These are phyloP conservation scores for Cephus sareptanus DNA, from an alignment of 2,888 invertebrate genomes.

Conservation along the genomic window DNA sequence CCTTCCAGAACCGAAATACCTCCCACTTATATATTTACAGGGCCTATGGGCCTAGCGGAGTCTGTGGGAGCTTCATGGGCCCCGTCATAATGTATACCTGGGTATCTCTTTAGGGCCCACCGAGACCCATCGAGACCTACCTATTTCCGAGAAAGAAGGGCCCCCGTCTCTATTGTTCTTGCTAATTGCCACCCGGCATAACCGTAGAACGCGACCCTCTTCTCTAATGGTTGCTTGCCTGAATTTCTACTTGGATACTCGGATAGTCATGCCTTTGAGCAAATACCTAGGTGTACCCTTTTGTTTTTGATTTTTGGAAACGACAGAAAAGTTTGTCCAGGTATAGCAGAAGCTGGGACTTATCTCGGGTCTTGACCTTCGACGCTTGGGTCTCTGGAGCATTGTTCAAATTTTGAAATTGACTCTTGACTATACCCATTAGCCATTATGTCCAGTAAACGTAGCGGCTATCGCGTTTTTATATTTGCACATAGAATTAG, in stretches of 20 bases:
- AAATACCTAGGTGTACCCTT: slow-evolving; percentile 6
- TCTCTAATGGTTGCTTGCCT: slow-evolving; percentile 11
- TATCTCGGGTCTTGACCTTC: background rate
- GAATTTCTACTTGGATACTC: slow-evolving; percentile 4
- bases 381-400: background rate
- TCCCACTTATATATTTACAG: slow-evolving; percentile 21
- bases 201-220: slow-evolving; percentile 26
- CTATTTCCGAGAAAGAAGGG: slow-evolving; percentile 58
- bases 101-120: background rate
- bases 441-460: background rate
- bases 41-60: background rate
- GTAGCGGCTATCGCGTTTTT: background rate
- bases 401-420: background rate
- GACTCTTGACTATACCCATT: background rate
- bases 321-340: background rate
- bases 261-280: slow-evolving; percentile 21
- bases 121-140: slow-evolving; percentile 38
- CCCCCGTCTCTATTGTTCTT: slow-evolving; percentile 62
- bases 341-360: background rate
- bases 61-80: background rate
- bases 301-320: background rate
- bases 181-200: slow-evolving; percentile 63
- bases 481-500: background rate
- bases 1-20: slow-evolving; percentile 40
- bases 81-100: background rate